Conservation (phyloP, 2,113 vertebrate genomes). For the Neolamprologus sp. region DNA sequence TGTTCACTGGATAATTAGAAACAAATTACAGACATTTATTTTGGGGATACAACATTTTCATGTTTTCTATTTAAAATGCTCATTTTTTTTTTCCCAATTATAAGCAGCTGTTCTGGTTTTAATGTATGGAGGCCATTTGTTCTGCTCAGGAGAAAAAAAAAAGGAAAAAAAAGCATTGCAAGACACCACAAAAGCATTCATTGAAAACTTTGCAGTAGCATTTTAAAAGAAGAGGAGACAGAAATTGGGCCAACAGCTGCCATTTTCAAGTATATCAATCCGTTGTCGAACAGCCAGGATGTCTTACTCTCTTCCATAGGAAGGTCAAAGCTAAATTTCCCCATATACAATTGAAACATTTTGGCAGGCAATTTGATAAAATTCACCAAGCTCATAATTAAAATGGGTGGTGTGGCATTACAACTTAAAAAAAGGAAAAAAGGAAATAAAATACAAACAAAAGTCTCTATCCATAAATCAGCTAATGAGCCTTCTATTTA, state of each 20-base stretch:
- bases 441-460: conserved; percentile 78
- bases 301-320: conserved; percentile 96
- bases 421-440: conserved; percentile 76
- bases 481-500: conserved; percentile 92
- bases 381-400: conserved; percentile 53
- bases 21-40: conserved; percentile 97
- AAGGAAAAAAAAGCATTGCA: conserved; percentile 48
- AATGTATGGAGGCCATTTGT: conserved; percentile 40
- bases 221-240: conserved; percentile 79
- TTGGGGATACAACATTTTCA: conserved; percentile 89
- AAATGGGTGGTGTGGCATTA: conserved; percentile 77
- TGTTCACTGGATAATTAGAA: conserved; percentile 83
- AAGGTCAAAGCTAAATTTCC: conserved; percentile 76
- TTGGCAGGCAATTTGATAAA: conserved; percentile 71
- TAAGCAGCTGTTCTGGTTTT: conserved; percentile 74
- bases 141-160: conserved; percentile 57
- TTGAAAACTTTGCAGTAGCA: conserved; percentile 88
- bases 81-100: conserved; percentile 61
- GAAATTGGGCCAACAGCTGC: conserved; percentile 78
- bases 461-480: conserved; percentile 85
- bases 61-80: conserved; percentile 66
- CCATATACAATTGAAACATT: conserved; percentile 73
- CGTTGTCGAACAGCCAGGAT: conserved; percentile 81
- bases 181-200: conserved; percentile 73
- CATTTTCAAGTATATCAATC: conserved; percentile 81